Conservation (phyloP, 1,140 invertebrate genomes). For the Paralvinella palmiformis region DNA sequence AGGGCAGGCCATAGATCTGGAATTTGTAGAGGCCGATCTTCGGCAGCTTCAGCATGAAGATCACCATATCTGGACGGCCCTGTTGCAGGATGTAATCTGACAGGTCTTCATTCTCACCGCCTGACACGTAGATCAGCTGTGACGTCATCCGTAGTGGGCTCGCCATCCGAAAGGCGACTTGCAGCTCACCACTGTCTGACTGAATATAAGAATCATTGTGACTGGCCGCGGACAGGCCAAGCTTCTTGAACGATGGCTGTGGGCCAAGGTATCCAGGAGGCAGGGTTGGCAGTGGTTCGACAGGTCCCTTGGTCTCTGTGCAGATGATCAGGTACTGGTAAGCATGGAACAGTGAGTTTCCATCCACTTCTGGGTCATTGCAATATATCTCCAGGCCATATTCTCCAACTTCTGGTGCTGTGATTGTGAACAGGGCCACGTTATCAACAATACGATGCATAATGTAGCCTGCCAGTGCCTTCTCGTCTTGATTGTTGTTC, state of each 20-base stretch:
- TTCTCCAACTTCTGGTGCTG: conserved; percentile 42
- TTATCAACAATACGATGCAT: conserved; percentile 44
- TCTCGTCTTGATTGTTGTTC: conserved; percentile 34
- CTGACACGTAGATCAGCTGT: conserved; percentile 35
- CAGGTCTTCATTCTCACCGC: conserved; percentile 30
- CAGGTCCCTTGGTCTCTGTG: conserved; percentile 36
- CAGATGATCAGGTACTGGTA: conserved; percentile 47
- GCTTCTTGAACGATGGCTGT: conserved; percentile 43
- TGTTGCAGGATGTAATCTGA: conserved; percentile 46
- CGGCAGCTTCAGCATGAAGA: conserved; percentile 38
- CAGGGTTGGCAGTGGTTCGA: conserved; percentile 39
- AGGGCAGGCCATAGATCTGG: conserved; percentile 46
- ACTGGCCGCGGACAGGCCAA: conserved; percentile 36
- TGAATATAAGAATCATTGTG: conserved; percentile 46
- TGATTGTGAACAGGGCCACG: conserved; percentile 46
- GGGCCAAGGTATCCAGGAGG: conserved; percentile 46
- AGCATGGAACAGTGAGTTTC: conserved; percentile 44
- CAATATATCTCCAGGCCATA: conserved; percentile 50
- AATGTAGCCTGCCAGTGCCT: conserved; percentile 43
- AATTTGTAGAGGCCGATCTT: conserved; percentile 45
- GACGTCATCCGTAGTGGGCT: conserved; percentile 42
- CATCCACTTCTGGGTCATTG: conserved; percentile 46
- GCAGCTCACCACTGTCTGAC: conserved; percentile 35
- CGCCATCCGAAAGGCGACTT: conserved; percentile 33
- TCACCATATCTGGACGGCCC: conserved; percentile 28